Evolutionary conservation across 1,140 invertebrate species (phyloP), one percentile per base, ranked within the genome.

Genomic region (Elysia chlorotica): DNA sequence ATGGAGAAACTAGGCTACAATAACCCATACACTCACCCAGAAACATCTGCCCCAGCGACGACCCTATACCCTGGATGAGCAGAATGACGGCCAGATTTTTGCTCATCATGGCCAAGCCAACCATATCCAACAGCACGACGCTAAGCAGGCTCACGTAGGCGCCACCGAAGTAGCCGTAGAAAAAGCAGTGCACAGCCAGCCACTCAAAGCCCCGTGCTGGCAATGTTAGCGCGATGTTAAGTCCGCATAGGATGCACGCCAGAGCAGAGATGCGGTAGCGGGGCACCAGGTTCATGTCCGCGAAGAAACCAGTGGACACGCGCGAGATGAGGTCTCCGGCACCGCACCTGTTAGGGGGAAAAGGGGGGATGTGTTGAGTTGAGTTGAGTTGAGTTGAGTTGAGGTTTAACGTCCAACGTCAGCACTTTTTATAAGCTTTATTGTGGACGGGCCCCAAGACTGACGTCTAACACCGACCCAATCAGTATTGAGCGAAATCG

Each of bases 131-230:
- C 2, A 84, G 37, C 1, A 84, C 83, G 36, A 82, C 78, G 2
- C 78, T 71, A 28, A 76, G 77, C 28, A 82, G 67, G 14, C 76
- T 73, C 1, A 83, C 76, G 62, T 79, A 82, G 6, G 71, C 76
- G 6, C 83, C 83, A 14, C 83, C 83, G 19, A 83, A 77, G 56
- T 81, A 79, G 6, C 81, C 83, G 67, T 83, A 84, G 28, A 80
- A 37, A 37, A 72, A 76, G 36, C 76, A 78, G 59, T 74, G 81
- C 10, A 81, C 25, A 0, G 68, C 74, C 74, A 82, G 76, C 73
- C 76, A 73, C 66, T 65, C 73, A 48, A 78, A 82, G 0, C 63
- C 37, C 30, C 74, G 54, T 6, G 79, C 78, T 65, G 75, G 79
- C 17, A 75, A 61, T 53, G 81, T 78, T 10, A 77, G 36, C 2